phyloP scores from a whole-genome alignment of 2,113 vertebrate genomes.

The Archocentrus centrarchus region DNA sequence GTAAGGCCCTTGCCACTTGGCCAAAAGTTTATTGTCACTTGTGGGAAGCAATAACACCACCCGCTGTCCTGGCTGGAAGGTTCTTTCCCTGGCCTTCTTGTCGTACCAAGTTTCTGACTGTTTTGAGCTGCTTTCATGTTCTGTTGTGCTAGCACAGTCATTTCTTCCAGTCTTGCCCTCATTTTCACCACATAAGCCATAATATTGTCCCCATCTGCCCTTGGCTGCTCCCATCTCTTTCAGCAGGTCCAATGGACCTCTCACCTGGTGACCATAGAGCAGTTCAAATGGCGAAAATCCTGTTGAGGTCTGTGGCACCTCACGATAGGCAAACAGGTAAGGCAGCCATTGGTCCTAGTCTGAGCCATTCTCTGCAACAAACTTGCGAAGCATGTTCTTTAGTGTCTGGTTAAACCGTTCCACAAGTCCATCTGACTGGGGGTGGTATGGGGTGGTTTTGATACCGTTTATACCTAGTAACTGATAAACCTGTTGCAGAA shows the following conservation, averaged over 20 bases:
- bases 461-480: neutral
- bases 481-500: neutral
- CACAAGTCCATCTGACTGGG: neutral
- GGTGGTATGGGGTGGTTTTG: neutral
- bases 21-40: neutral
- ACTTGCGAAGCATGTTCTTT: accelerated
- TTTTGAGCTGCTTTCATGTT: neutral
- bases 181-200: neutral
- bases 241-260: neutral
- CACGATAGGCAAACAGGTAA: neutral
- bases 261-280: neutral
- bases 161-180: neutral
- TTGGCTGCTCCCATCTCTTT: neutral
- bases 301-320: neutral
- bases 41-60: neutral
- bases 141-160: neutral
- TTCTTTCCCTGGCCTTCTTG: neutral
- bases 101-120: neutral
- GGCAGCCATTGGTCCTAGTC: neutral
- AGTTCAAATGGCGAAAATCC: neutral
- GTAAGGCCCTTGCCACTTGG: neutral
- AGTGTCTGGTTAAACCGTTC: neutral
- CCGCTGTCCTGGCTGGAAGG: neutral
- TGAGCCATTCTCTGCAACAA: neutral
- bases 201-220: neutral